Conservation (phyloP, 2,797 vertebrate genomes). For the Acanthornis magna region DNA sequence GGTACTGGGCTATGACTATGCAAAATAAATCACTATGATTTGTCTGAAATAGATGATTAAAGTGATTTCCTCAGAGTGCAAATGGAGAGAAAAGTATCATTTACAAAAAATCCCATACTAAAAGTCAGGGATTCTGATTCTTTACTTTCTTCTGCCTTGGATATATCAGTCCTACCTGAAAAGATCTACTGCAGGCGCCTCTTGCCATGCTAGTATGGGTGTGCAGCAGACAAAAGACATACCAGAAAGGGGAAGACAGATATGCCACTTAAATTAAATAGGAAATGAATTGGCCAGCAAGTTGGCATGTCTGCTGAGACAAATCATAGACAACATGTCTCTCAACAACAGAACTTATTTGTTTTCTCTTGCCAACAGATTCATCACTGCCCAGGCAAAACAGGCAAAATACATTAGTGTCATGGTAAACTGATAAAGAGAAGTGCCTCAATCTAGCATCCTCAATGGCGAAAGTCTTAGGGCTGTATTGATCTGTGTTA, state of each 20-base stretch:
- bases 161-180: constrained; percentile 67
- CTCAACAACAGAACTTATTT: constrained; percentile 86
- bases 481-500: constrained; percentile 96
- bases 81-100: background rate
- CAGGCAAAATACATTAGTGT: constrained; percentile 98
- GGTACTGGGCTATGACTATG: background rate
- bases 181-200: constrained; percentile 79
- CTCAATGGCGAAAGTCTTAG: constrained; percentile 88
- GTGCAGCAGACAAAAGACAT: constrained; percentile 86
- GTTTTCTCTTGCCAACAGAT: constrained; percentile 90
- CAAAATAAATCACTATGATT: constrained; percentile 41
- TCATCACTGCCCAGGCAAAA: constrained; percentile 95
- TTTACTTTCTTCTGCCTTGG: constrained; percentile 18
- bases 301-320: constrained; percentile 89
- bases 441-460: constrained; percentile 87
- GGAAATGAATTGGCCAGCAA: constrained; percentile 90
- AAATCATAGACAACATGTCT: constrained; percentile 94
- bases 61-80: background rate
- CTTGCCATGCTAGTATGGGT: constrained; percentile 74
- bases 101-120: background rate
- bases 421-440: constrained; percentile 96
- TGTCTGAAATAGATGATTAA: constrained; percentile 23
- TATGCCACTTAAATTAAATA: constrained; percentile 87
- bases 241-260: constrained; percentile 89
- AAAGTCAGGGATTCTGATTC: constrained; percentile 23